These are phyloP conservation scores for Gisinianus flammeolus DNA, from an alignment of 2,888 invertebrate genomes.

Conservation along the genomic window DNA sequence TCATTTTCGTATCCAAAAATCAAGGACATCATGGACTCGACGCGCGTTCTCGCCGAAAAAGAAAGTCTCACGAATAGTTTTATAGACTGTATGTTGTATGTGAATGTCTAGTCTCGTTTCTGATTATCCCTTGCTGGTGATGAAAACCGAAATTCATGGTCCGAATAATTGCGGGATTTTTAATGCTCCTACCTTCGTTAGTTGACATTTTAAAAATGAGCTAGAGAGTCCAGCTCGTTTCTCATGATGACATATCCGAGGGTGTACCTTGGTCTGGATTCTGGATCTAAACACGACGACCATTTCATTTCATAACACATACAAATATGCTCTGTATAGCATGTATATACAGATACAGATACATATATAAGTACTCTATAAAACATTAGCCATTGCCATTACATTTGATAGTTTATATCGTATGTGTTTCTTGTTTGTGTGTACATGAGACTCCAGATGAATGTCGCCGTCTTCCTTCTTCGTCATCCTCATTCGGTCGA, in stretches of 20 bases:
- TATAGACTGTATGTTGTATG: background rate
- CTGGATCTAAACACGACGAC: background rate
- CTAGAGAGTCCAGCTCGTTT: slow-evolving; percentile 38
- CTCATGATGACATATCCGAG: slow-evolving; percentile 38
- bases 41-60: no score
- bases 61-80: background rate
- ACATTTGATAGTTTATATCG: background rate
- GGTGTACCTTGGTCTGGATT: background rate
- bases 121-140: slow-evolving; percentile 29
- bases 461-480: slow-evolving; percentile 35
- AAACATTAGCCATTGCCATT: background rate
- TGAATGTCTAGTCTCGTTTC: background rate
- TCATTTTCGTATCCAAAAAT: no score
- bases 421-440: no score
- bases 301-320: background rate
- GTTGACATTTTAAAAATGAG: slow-evolving; percentile 39
- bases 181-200: slow-evolving; percentile 22
- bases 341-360: background rate
- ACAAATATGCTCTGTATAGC: background rate
- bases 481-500: background rate
- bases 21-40: no score
- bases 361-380: background rate
- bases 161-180: slow-evolving; percentile 43
- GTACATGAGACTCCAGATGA: background rate
- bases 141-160: slow-evolving; percentile 41